Base-by-base conservation (phyloP, 1,140 invertebrate genomes). In the Nymphalis io region DNA sequence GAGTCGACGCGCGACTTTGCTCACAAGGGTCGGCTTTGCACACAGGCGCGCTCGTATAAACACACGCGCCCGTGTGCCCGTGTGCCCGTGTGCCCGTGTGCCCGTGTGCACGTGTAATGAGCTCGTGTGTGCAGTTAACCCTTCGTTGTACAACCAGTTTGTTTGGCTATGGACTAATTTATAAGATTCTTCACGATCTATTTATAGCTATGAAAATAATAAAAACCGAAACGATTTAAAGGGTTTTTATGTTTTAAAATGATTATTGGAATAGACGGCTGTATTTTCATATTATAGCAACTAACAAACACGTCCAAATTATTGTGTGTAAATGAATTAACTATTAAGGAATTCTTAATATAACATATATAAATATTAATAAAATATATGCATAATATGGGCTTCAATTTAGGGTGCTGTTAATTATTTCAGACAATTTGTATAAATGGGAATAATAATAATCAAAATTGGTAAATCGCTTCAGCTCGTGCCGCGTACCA, bases 81-180 rank as follows among this genome's bases (percentile, higher is more conserved):
- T 72, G 68, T 66, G 67, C 62, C 53, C 63, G 39, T 59, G 44
- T 72, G 48, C 65, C 57, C 63, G 66, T 42, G 42, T 42, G 23
- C 60, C 59, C 68, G 63, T 68, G 60, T 46, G 46, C 55, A 57
- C 27, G 46, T 59, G 64, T 68, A 73, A 65, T 59, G 59, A 12
- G 33, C 55, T 58, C 66, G 67, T 76, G 72, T 75, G 76, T 71
- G 75, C 63, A 69, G 76, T 74, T 76, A 87, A 85, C 84, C 85
- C 85, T 86, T 82, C 82, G 65, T 75, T 73, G 70, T 75, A 67
- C 68, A 84, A 86, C 85, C 83, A 78, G 85, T 86, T 82, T 82
- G 80, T 76, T 74, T 51, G 51, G 60, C 27, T 23, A 27, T 71
- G 77, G 76, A 57, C 8, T 44, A 61, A 75, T 68, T 12, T 21